Base-by-base conservation (phyloP, 2,888 invertebrate species). In the Nomada ferruginata region DNA sequence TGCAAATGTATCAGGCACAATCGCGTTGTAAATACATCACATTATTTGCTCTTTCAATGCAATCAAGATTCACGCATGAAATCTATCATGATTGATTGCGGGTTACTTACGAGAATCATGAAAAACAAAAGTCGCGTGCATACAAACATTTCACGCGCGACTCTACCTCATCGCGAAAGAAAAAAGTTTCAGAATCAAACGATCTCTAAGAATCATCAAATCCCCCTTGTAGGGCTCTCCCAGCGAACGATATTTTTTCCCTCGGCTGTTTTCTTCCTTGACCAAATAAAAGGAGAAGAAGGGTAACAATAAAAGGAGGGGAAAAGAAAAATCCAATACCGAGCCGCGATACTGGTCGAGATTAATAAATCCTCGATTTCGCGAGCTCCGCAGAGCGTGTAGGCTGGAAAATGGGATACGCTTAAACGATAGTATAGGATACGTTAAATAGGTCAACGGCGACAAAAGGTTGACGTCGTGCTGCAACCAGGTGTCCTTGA, bases 401-500 rank as follows among this genome's bases (percentile, higher is more conserved):
- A 53, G 23, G 23, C 50, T 66, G 83, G 77, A 82, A 83, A 83
- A 78, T 82, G 60, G 68, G 76, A 55, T 63, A 64, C 64, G 66
- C 61, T 80, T 26, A 20, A 66, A 50, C 61, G 50, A 50, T 26
- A 63, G 50, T 55, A 29, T 52, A 60, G 47, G 63, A 55, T 20
- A 52, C 68, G 76, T 60, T 47, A 83, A 83, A 75, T 78, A 65
- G 83, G 83, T 82, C 83, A 83, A 44, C 18, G 64, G 52, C 60
- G 69, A 83, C 60, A 61, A 68, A 72, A 68, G 72, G 60, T 36
- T 36, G 1, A 36, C 36, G 69, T 69, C 65, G 61, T 42, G 63
- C 59, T 20, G 59, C 77, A 65, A 82, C 69, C 75, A 63, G 66
- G 57, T 71, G 72, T 47, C 85, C 78, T 84, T 80, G 76, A 70